Evolutionary conservation across 1,140 invertebrate species (phyloP).

Genomic region (Latrodectus geometricus): DNA sequence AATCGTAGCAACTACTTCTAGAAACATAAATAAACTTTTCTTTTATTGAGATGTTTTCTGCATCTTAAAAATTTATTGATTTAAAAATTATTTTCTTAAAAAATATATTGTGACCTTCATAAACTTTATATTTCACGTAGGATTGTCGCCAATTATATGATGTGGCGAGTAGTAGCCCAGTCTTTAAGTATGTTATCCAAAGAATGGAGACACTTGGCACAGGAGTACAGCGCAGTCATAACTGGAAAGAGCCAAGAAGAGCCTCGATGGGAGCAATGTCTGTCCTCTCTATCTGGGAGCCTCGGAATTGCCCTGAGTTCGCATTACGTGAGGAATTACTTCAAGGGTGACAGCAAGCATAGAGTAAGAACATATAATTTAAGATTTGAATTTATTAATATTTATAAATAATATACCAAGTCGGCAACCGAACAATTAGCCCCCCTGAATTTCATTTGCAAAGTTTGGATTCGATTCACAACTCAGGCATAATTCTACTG

Average conservation of each 20-base stretch:
- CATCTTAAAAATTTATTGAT: neutral
- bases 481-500: no score
- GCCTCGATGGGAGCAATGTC: conserved; percentile 66
- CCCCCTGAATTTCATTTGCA: no score
- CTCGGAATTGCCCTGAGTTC: conserved; percentile 71
- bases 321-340: conserved; percentile 71
- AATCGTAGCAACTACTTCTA: neutral
- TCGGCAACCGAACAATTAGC: no score
- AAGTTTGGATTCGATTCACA: no score
- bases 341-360: conserved; percentile 71
- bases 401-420: no score
- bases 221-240: conserved; percentile 79
- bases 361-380: conserved; percentile 65
- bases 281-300: conserved; percentile 66
- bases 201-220: conserved; percentile 76
- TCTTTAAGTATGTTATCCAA: conserved; percentile 82
- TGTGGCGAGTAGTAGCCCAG: conserved; percentile 82
- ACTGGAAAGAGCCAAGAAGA: conserved; percentile 70
- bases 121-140: conserved; percentile 21
- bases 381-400: no score
- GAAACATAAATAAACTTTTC: neutral
- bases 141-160: conserved; percentile 70
- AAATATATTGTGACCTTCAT: neutral
- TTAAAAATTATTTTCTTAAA: neutral
- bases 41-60: neutral